Evolutionary conservation across 2,888 invertebrate species (phyloP).

Genomic region (Drosophila niveifrons): DNA sequence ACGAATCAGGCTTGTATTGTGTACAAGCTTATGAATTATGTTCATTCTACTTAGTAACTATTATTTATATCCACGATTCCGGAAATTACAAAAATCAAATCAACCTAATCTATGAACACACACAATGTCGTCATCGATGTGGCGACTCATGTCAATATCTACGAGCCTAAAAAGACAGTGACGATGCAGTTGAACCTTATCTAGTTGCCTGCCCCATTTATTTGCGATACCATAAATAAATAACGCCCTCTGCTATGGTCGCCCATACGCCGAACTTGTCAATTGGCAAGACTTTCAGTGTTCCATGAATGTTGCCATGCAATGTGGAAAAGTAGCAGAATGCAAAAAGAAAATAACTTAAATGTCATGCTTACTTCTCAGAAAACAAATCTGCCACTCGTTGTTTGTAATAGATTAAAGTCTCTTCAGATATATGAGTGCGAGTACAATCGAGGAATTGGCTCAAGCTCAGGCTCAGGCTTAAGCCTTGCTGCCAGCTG

Average conservation of each 20-base stretch:
- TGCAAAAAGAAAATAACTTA: slow-evolving; percentile 64
- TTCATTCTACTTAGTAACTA: slow-evolving; percentile 25
- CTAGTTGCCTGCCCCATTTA: slow-evolving; percentile 48
- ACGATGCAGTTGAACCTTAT: slow-evolving; percentile 57
- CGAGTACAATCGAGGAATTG: slow-evolving; percentile 31
- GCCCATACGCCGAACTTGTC: slow-evolving; percentile 36
- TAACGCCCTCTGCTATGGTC: slow-evolving; percentile 40
- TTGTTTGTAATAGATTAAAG: slow-evolving; percentile 76
- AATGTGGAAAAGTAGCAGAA: slow-evolving; percentile 27
- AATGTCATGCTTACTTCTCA: slow-evolving; percentile 76
- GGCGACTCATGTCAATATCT: slow-evolving; percentile 56
- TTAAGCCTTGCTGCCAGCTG: slow-evolving; percentile 59
- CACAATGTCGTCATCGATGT: slow-evolving; percentile 32
- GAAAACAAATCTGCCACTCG: slow-evolving; percentile 74
- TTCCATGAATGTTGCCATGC: slow-evolving; percentile 13
- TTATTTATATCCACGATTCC: slow-evolving; percentile 57
- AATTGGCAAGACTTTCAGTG: slow-evolving; percentile 34
- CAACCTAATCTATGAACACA: slow-evolving; percentile 39
- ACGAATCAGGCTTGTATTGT: neutral
- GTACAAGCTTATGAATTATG: slow-evolving; percentile 8
- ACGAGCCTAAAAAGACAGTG: slow-evolving; percentile 55
- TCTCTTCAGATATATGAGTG: slow-evolving; percentile 49
- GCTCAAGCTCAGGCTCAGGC: slow-evolving; percentile 37
- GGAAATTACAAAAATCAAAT: slow-evolving; percentile 64
- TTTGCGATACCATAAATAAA: slow-evolving; percentile 45